Percentiles rank a stretch among this genome's conserved stretches.
Conservation (phyloP, 2,888 invertebrate genomes). For the Acleris holmiana region DNA sequence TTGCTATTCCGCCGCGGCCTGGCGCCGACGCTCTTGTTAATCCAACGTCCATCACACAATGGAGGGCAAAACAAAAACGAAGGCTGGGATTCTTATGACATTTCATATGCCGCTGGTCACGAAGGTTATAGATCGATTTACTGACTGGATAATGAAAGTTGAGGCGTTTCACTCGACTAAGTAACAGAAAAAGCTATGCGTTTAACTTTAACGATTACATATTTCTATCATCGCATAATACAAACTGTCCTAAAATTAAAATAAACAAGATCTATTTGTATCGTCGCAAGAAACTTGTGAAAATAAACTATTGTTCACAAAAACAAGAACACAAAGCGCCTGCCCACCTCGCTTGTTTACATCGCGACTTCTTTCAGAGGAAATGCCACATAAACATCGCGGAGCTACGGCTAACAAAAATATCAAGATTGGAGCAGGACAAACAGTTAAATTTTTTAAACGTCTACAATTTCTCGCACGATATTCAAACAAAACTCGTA, state of each 20-base stretch:
- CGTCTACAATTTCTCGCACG: slow-evolving; percentile 57
- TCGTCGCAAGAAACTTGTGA: not conserved
- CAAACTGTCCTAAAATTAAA: not conserved
- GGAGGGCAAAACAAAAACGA: slow-evolving; percentile 62
- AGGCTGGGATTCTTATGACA: slow-evolving; percentile 36
- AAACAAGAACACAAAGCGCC: slow-evolving; percentile 22
- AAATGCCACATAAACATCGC: slow-evolving; percentile 50
- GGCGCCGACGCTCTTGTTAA: slow-evolving; percentile 79
- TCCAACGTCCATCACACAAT: slow-evolving; percentile 74
- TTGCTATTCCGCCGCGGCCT: slow-evolving; percentile 69
- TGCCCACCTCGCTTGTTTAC: slow-evolving; percentile 31
- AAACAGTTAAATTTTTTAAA: slow-evolving; percentile 50
- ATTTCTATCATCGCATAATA: not conserved
- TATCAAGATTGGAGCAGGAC: slow-evolving; percentile 29
- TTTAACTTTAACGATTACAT: too few relatives aligned
- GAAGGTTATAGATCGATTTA: not conserved
- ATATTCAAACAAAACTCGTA: slow-evolving; percentile 54
- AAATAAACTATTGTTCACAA: slow-evolving; percentile 17
- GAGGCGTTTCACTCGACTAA: too few relatives aligned
- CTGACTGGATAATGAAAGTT: not conserved
- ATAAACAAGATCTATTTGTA: slow-evolving; percentile 1
- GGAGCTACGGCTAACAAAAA: slow-evolving; percentile 42
- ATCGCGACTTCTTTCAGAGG: slow-evolving; percentile 37
- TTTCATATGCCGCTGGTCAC: slow-evolving; percentile 41
- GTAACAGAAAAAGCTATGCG: too few relatives aligned